Conservation (phyloP, 2,797 vertebrate genomes). For the Malacoraja senta region DNA sequence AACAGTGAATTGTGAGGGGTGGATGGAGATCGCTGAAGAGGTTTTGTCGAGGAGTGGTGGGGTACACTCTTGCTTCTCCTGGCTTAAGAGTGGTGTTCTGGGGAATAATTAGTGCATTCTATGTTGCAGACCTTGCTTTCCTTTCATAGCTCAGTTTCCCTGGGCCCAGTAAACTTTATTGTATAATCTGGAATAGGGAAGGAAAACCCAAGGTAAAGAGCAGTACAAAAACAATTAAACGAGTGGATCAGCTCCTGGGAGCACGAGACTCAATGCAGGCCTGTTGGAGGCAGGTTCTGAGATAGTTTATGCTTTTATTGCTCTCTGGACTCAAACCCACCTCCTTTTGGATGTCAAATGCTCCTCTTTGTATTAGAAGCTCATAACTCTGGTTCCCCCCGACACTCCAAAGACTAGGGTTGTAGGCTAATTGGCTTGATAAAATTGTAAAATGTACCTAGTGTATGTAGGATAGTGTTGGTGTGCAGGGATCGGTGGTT, state of each 20-base stretch:
- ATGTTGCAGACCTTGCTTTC: neutral
- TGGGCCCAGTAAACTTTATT: neutral
- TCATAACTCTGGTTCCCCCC: neutral
- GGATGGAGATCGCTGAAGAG: neutral
- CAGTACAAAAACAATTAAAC: neutral
- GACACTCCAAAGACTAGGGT: too few relatives aligned
- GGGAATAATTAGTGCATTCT: neutral
- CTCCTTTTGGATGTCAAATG: neutral
- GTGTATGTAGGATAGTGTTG: too few relatives aligned
- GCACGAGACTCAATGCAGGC: too few relatives aligned
- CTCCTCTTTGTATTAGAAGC: neutral
- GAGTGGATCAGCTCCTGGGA: neutral
- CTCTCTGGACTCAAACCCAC: neutral
- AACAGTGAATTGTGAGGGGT: neutral
- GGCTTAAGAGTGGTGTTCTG: neutral
- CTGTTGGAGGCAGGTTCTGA: neutral
- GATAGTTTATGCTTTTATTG: neutral
- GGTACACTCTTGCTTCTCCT: neutral
- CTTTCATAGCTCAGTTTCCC: neutral
- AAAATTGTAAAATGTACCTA: too few relatives aligned
- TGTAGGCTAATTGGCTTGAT: too few relatives aligned
- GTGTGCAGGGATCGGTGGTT: too few relatives aligned
- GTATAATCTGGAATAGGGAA: neutral
- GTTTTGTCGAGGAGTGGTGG: neutral
- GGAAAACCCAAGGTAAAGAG: neutral